These are phyloP conservation scores for Ciconia maguari DNA, from an alignment of 2,113 vertebrate species.

Conservation along the genomic window DNA sequence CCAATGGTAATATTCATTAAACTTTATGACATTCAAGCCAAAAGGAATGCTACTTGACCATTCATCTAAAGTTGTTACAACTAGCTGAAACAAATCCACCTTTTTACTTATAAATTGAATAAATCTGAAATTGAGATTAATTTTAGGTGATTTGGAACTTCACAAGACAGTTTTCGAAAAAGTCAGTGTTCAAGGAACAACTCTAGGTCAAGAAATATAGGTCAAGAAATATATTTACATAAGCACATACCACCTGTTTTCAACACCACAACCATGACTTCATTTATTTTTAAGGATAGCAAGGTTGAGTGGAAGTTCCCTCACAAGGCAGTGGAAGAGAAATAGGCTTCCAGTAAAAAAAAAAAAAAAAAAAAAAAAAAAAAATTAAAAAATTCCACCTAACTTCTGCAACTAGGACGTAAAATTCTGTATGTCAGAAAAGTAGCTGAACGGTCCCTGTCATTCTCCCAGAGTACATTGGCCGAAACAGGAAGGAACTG, in stretches of 20 bases:
- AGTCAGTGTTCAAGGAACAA: neutral
- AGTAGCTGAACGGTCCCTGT: neutral
- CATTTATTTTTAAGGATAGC: neutral
- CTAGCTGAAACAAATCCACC: neutral
- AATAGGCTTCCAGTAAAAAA: neutral
- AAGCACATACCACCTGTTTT: neutral
- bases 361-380: neutral
- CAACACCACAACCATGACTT: neutral
- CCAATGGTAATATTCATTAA: neutral
- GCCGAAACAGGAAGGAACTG: neutral
- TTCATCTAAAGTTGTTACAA: neutral
- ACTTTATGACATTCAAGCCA: neutral
- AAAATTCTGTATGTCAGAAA: neutral
- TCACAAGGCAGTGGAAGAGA: neutral
- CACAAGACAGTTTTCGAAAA: neutral
- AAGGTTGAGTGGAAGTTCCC: neutral
- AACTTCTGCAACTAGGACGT: neutral
- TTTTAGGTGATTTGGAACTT: neutral
- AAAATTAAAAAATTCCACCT: neutral
- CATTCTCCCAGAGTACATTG: neutral
- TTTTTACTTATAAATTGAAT: neutral
- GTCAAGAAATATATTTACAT: neutral
- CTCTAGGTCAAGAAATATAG: neutral
- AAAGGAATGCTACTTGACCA: neutral
- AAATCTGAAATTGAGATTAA: neutral